Evolutionary conservation across 2,888 invertebrate genomes (phyloP), one percentile per base, ranked within the genome.

Genomic region (Abrostola tripartita): DNA sequence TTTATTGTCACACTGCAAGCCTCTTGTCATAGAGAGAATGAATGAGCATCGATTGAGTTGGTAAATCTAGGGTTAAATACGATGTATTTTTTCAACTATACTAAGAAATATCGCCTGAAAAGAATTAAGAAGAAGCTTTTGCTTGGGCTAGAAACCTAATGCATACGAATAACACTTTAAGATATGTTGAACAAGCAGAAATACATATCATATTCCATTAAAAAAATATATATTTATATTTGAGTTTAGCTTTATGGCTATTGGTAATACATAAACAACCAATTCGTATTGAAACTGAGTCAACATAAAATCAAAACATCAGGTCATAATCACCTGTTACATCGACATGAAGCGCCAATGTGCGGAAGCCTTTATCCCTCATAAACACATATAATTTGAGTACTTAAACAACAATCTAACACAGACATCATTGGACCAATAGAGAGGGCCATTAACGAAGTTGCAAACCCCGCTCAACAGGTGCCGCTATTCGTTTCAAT

Each of bases 401-500:
- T 70, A 78, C 76, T 78, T 73, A 64, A 74, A 71, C 80, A 81
- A 76, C 79, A 76, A 82, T 85, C 74, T 81, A 83, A 83, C 74
- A 76, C 75, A 82, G 85, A 82, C 83, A 85, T 85, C 84, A 87
- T 88, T 85, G 82, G 70, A 69, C 84, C 85, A 88, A 89, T 86
- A 86, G 88, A 84, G 68, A 85, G 84, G 81, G 82, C 91, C 88
- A 92, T 93, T 94, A 93, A 89, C 90, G 83, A 91, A 92, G 88
- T 92, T 91, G 88, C 89, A 85, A 88, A 86, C 85, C 81, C 85
- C 79, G 84, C 80, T 89, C 93, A 93, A 94, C 94, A 94, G 93
- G 94, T 94, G 92, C 89, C 87, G 87, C 90, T 88, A 92, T 93
- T 93, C 92, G 90, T 93, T 94, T 94, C 93, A 94, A 93, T 94